Conservation (phyloP, 2,888 invertebrate species). For the Diarsia dahlii region DNA sequence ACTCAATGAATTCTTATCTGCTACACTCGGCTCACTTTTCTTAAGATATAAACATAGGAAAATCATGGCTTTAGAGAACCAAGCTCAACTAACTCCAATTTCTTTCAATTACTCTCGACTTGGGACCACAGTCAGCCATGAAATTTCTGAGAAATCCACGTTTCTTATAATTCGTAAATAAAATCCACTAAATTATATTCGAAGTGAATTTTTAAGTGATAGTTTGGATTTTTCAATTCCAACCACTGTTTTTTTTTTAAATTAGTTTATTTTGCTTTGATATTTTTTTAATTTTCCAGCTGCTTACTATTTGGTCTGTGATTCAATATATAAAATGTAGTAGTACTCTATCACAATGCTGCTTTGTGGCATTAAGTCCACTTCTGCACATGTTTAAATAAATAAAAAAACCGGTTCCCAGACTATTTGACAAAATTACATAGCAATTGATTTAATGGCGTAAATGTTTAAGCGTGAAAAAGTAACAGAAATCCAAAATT, state of each 20-base stretch:
- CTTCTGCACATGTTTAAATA: too few relatives aligned
- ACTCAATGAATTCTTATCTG: slow-evolving; percentile 46
- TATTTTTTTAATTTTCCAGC: not conserved
- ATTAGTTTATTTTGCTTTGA: not conserved
- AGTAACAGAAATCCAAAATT: not conserved
- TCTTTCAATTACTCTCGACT: slow-evolving; percentile 37
- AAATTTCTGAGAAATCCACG: slow-evolving; percentile 9
- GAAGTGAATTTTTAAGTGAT: not conserved
- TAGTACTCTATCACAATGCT: too few relatives aligned
- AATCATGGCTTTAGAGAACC: slow-evolving; percentile 35
- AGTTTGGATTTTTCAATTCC: not conserved
- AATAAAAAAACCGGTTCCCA: not conserved
- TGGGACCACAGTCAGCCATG: slow-evolving; percentile 1
- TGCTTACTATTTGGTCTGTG: not conserved
- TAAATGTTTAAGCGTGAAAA: not conserved
- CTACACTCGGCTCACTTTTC: slow-evolving; percentile 12
- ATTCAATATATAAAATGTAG: not conserved
- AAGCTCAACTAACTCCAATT: slow-evolving; percentile 41
- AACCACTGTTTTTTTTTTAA: not conserved
- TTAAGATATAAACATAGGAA: slow-evolving; percentile 40
- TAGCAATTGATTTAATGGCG: not conserved
- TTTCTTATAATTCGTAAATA: slow-evolving; percentile 21
- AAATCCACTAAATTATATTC: slow-evolving; percentile 6
- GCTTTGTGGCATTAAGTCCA: too few relatives aligned
- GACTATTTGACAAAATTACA: not conserved